A percentile compares a stretch with the other conserved stretches of the same genome.
phyloP scores from a whole-genome alignment of 2,113 vertebrate species.

The Megaceryle torquata region DNA sequence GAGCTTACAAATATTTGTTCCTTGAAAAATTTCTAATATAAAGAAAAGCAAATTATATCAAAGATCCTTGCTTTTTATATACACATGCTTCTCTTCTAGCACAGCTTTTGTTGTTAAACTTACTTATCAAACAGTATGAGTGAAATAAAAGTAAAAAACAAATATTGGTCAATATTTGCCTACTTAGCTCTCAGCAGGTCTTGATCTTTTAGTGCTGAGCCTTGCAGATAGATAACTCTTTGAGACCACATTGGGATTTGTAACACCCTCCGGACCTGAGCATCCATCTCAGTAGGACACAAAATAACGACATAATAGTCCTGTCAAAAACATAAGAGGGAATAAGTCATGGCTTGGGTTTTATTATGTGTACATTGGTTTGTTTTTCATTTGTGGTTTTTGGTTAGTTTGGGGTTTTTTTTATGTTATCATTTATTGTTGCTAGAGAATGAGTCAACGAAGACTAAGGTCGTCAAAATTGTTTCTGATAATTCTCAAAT shows the following conservation, averaged over 20 bases:
- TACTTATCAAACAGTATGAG: neutral
- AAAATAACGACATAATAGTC: conserved; percentile 86
- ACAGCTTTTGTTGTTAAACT: neutral
- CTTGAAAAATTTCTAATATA: neutral
- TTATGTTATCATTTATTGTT: neutral
- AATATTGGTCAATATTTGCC: conserved; percentile 31
- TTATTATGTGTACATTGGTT: no score
- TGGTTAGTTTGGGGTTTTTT: neutral
- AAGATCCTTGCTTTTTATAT: neutral
- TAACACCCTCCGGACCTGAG: conserved; percentile 81
- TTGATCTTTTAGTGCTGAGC: conserved; percentile 86
- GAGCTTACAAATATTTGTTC: neutral
- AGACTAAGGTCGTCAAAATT: neutral
- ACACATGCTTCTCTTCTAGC: neutral
- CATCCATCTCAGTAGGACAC: conserved; percentile 85
- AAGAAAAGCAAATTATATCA: neutral
- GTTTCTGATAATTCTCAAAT: neutral
- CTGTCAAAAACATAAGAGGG: conserved; percentile 55
- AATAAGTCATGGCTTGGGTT: neutral
- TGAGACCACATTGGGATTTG: conserved; percentile 89
- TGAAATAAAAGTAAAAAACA: neutral
- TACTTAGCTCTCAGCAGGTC: conserved; percentile 86
- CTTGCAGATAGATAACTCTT: conserved; percentile 85
- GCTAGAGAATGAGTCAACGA: neutral
- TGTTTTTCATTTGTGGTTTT: no score